Base-by-base conservation (phyloP, 1,140 invertebrate species). In the Diorhabda sublineata region DNA sequence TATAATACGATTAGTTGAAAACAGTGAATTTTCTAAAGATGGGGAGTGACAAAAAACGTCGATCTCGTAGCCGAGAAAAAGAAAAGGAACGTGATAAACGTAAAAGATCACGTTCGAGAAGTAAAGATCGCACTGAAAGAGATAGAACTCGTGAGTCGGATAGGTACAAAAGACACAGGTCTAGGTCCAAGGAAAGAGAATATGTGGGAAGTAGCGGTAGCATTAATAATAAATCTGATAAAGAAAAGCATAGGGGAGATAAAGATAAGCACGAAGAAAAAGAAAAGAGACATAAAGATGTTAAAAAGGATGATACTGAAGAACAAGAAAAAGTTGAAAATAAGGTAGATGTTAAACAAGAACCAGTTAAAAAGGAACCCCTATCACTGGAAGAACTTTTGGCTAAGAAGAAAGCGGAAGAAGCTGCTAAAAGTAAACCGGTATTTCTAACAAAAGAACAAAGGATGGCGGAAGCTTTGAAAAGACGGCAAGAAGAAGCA, bases 401-500 rank as follows among this genome's bases (percentile, higher is more conserved):
- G 26, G 91, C 95, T 0, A 98, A 98, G 79, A 98, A 98, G 78
- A 97, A 98, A 81, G 94, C 94, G 3, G 96, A 98, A 81, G 96
- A 99, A 82, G 92, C 92, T 74, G 93, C 93, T 42, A 89, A 91
- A 58, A 91, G 92, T 67, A 97, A 97, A 77, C 98, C 98, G 0
- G 97, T 98, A 61, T 99, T 99, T 82, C 84, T 99, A 42, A 95
- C 94, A 0, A 98, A 98, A 84, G 96, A 97, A 82, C 95, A 99
- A 83, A 85, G 98, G 78, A 92, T 90, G 2, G 90, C 89, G 0
- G 87, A 98, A 76, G 98, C 98, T 1, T 76, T 99, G 3, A 89
- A 94, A 77, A 88, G 92, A 67, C 84, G 98, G 3, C 91, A 97
- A 77, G 91, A 96, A 78, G 90, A 98, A 84, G 91, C 93, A 4